phyloP scores from a whole-genome alignment of 2,113 vertebrate species.

The Sminthopsis crassicaudata region DNA sequence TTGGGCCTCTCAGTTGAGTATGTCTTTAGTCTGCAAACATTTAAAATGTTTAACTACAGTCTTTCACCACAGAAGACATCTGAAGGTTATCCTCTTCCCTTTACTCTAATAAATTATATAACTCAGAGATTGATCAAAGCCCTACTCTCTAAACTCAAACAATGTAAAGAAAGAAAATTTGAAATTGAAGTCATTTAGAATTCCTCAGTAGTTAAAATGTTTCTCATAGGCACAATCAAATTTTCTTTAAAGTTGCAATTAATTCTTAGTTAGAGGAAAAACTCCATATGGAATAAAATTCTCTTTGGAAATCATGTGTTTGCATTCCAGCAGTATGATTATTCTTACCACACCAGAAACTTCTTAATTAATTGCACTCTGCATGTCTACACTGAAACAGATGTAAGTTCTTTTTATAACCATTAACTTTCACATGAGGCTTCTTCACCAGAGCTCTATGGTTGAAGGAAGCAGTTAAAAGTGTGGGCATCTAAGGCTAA shows the following conservation, averaged over 20 bases:
- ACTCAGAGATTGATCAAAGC: constrained; percentile 87
- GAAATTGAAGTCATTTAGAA: constrained; percentile 86
- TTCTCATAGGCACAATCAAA: constrained; percentile 83
- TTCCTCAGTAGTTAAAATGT: constrained; percentile 84
- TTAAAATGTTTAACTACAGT: constrained; percentile 88
- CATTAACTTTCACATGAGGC: constrained; percentile 78
- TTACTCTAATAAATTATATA: constrained; percentile 86
- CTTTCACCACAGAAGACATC: constrained; percentile 90
- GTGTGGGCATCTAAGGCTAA: constrained; percentile 17
- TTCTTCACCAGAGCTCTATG: constrained; percentile 37
- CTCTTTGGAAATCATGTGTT: constrained; percentile 88
- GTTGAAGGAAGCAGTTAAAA: not conserved
- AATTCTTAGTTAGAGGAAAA: constrained; percentile 83
- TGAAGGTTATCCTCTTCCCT: constrained; percentile 89
- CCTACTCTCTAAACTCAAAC: constrained; percentile 80
- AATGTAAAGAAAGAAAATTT: constrained; percentile 87
- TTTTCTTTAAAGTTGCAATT: constrained; percentile 85
- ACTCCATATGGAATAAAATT: constrained; percentile 87
- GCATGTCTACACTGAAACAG: constrained; percentile 84
- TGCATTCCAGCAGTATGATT: constrained; percentile 88
- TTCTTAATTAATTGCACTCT: constrained; percentile 88
- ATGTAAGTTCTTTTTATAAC: constrained; percentile 83
- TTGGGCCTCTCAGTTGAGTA: constrained; percentile 80
- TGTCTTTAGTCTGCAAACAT: constrained; percentile 88
- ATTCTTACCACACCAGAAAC: constrained; percentile 89